Conservation (phyloP, 2,797 vertebrate species). For the Centroberyx gerrardi region DNA sequence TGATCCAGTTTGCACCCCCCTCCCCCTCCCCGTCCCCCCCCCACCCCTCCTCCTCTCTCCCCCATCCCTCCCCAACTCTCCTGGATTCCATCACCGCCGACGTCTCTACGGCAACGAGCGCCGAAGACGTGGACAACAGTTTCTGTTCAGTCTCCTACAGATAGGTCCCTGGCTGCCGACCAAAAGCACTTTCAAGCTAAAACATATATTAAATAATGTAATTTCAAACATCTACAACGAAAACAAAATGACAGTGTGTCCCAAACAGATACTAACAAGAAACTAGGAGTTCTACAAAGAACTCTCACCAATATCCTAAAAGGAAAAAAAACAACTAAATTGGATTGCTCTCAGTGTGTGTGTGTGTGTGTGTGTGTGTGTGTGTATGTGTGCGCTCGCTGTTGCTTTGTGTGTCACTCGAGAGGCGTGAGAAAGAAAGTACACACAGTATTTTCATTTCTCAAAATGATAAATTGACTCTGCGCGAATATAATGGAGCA, state of each 20-base stretch:
- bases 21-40: conserved; percentile 27
- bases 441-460: conserved; percentile 58
- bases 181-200: conserved; percentile 77
- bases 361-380: background rate
- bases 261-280: conserved; percentile 62
- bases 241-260: conserved; percentile 69
- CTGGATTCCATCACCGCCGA: conserved; percentile 85
- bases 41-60: conserved; percentile 37
- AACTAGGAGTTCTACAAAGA: conserved; percentile 36
- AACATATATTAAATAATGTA: conserved; percentile 75
- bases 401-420: conserved; percentile 54
- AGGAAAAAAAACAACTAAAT: conserved; percentile 3
- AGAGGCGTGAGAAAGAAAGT: conserved; percentile 64
- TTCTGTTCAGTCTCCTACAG: conserved; percentile 83
- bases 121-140: conserved; percentile 79
- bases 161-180: conserved; percentile 79
- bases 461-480: conserved; percentile 65
- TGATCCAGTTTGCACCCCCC: conserved; percentile 58
- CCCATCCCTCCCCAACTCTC: conserved; percentile 67
- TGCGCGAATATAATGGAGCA: conserved; percentile 42
- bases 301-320: conserved; percentile 10
- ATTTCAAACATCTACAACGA: conserved; percentile 73
- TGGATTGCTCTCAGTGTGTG: conserved; percentile 4
- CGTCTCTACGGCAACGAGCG: conserved; percentile 81
- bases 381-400: conserved; percentile 7